A percentile compares a stretch with the other conserved stretches of the same genome.
Evolutionary conservation across 2,113 vertebrate genomes (phyloP).

Genomic region (Podilymbus podiceps): DNA sequence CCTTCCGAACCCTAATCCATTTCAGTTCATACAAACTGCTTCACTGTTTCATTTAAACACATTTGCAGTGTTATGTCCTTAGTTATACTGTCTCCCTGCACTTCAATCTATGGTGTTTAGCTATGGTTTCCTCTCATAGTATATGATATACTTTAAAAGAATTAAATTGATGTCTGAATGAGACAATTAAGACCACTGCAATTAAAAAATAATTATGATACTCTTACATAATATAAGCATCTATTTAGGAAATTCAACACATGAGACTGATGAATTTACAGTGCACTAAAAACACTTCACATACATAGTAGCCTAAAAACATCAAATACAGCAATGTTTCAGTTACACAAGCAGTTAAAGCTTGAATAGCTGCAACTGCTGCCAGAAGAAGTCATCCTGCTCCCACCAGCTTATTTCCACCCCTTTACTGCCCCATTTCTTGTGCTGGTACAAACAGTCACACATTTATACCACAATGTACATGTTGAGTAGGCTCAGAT

Average conservation of each 20-base stretch:
- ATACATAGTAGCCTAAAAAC: background rate
- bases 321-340: background rate
- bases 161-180: background rate
- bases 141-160: background rate
- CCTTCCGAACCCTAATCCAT: background rate
- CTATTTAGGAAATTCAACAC: background rate
- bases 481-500: background rate
- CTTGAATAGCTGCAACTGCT: background rate
- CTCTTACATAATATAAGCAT: background rate
- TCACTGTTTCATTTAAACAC: background rate
- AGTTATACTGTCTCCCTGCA: background rate
- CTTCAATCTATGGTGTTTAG: background rate
- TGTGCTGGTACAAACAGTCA: background rate
- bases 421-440: background rate
- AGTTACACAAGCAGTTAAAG: background rate
- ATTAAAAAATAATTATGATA: background rate
- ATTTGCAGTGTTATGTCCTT: background rate
- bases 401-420: background rate
- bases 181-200: background rate
- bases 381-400: background rate
- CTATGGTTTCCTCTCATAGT: background rate
- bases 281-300: background rate
- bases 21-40: background rate
- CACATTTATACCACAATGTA: too few relatives aligned
- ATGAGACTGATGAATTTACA: background rate